Conservation (phyloP, 2,888 invertebrate species). For the Hirtodrosophila duncani region DNA sequence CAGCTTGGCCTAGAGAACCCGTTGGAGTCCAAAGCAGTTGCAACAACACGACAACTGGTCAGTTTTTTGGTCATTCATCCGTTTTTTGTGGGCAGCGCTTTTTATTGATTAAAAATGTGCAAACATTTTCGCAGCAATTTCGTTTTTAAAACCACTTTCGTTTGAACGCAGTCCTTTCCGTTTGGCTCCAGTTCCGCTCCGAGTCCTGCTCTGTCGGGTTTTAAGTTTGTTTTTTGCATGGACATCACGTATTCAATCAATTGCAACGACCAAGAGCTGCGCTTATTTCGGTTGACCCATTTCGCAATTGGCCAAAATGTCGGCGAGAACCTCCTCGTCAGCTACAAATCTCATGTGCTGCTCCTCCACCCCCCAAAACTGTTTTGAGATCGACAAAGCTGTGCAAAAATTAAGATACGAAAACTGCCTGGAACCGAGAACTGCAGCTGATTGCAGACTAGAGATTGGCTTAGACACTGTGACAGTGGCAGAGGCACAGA, state of each 20-base stretch:
- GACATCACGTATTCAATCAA: conserved; percentile 72
- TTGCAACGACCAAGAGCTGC: conserved; percentile 60
- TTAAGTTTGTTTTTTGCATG: conserved; percentile 71
- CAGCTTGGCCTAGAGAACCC: too few species aligned
- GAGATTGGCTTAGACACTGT: conserved; percentile 56
- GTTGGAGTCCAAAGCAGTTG: too few species aligned
- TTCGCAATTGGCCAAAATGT: conserved; percentile 57
- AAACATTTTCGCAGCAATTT: conserved; percentile 70
- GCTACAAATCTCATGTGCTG: conserved; percentile 25
- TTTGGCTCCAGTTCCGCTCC: conserved; percentile 3
- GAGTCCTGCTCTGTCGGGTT: conserved; percentile 38
- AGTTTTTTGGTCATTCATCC: conserved; percentile 46
- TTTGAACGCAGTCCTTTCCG: conserved; percentile 8
- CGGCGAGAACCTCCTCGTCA: conserved; percentile 40
- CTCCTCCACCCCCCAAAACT: too few species aligned
- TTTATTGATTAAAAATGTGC: conserved; percentile 72
- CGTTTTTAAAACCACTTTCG: conserved; percentile 70
- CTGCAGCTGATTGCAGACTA: conserved; percentile 69
- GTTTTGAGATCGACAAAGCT: conserved; percentile 8
- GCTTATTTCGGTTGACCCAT: conserved; percentile 71
- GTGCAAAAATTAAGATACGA: conserved; percentile 60
- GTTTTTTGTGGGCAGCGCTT: conserved; percentile 31
- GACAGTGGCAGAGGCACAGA: conserved; percentile 11
- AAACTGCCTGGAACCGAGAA: conserved; percentile 34
- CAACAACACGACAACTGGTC: conserved; percentile 57